phyloP scores from a whole-genome alignment of 2,888 invertebrate genomes.

The Phanerotoma sp. region DNA sequence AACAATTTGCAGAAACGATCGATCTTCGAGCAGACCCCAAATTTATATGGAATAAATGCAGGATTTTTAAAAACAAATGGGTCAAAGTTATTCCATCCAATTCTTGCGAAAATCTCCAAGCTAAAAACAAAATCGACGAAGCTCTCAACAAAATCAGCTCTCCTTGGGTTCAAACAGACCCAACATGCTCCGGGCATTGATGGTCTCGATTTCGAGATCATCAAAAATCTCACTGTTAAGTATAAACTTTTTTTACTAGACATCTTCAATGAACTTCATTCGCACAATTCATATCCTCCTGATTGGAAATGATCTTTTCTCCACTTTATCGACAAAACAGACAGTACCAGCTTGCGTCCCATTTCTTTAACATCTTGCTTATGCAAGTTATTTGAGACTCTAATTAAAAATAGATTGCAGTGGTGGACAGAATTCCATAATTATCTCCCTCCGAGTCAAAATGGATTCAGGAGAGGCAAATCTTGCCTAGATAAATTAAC shows the following conservation, averaged over 20 bases:
- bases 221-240: neutral
- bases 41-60: conserved; percentile 14
- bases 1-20: conserved; percentile 1
- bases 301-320: neutral
- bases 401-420: conserved; percentile 14
- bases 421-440: conserved; percentile 27
- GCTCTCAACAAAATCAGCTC: neutral
- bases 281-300: neutral
- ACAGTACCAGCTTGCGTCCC: neutral
- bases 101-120: neutral
- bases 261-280: neutral
- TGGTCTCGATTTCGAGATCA: neutral
- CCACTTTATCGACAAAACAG: neutral
- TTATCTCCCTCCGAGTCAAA: conserved; percentile 16
- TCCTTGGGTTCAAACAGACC: neutral
- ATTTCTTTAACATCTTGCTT: neutral
- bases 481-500: too few species aligned
- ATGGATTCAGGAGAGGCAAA: too few species aligned
- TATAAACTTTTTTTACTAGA: neutral
- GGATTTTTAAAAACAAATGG: conserved; percentile 12
- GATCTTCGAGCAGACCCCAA: neutral
- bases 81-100: neutral
- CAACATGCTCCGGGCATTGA: neutral
- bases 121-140: neutral
- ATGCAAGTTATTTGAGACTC: neutral